Base-by-base conservation (phyloP, 2,797 vertebrate genomes). In the Acrossocheilus fasciatus region DNA sequence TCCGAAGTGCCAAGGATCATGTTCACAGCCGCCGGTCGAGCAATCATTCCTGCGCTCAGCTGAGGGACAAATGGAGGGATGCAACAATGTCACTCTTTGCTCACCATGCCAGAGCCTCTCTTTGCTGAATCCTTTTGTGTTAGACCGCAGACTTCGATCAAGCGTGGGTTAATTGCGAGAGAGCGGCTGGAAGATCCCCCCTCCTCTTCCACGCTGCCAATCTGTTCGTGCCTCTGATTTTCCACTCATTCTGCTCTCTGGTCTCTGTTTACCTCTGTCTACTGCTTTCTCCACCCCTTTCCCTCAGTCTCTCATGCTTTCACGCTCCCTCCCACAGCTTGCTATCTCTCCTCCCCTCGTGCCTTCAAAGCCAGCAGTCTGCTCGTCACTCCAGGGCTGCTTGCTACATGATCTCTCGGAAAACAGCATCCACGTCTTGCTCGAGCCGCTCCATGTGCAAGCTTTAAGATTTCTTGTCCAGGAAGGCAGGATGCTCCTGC, bases 401-500 rank as follows among this genome's bases (percentile, higher is more conserved):
- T 85, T 93, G 95, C 94, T 96, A 95, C 94, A 95, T 96, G 97
- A 97, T 96, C 96, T 96, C 94, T 91, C 87, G 93, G 95, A 96
- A 88, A 94, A 93, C 93, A 87, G 91, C 91, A 83, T 89, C 62
- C 64, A 75, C 68, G 83, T 90, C 90, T 90, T 87, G 86, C 89
- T 84, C 90, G 54, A 73, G 64, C 86, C 80, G 87, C 79, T 88
- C 88, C 86, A 88, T 75, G 81, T 91, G 86, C 85, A 89, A 83
- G 69, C 86, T 74, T 87, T 83, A 91, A 91, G 88, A 89, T 91
- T 90, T 85, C 80, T 79, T 89, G 91, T 87, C 89, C 57, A 81
- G 89, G 84, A 82, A 84, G 34, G 86, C 86, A 92, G 88, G 91
- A 96, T 96, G 95, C 81, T 91, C 89, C 92, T 91, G 86, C 66